phyloP scores from a whole-genome alignment of 2,797 vertebrate species.

The Prionace glauca region DNA sequence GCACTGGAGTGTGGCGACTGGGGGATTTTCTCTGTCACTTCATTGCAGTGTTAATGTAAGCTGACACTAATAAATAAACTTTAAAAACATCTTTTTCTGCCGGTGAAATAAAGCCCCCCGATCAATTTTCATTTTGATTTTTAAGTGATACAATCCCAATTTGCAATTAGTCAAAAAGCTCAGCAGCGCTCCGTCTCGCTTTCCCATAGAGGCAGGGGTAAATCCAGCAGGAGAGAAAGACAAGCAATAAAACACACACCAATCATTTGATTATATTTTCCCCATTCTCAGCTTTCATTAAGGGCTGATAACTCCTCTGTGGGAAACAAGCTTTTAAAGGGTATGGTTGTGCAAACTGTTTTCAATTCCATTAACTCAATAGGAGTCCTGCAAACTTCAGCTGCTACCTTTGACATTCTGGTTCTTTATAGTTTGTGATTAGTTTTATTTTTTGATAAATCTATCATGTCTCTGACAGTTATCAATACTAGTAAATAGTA shows the following conservation, averaged over 20 bases:
- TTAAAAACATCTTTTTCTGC: not conserved
- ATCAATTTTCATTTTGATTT: not conserved
- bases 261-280: not conserved
- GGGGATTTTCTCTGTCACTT: no score
- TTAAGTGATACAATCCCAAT: not conserved
- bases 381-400: not conserved
- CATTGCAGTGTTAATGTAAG: no score
- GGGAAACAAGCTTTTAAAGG: not conserved
- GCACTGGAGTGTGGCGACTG: no score
- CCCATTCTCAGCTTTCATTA: not conserved
- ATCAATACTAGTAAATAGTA: not conserved
- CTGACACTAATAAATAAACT: no score
- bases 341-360: not conserved
- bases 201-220: not conserved
- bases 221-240: not conserved
- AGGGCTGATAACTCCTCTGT: not conserved
- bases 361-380: conserved; percentile 8
- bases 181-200: not conserved
- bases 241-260: not conserved
- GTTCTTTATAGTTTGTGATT: not conserved
- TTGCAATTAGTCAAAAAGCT: not conserved
- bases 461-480: not conserved
- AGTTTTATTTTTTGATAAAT: not conserved
- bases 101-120: not conserved
- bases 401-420: not conserved